Conservation (phyloP, 23 tunicate species). For the Ciona savignyi region DNA sequence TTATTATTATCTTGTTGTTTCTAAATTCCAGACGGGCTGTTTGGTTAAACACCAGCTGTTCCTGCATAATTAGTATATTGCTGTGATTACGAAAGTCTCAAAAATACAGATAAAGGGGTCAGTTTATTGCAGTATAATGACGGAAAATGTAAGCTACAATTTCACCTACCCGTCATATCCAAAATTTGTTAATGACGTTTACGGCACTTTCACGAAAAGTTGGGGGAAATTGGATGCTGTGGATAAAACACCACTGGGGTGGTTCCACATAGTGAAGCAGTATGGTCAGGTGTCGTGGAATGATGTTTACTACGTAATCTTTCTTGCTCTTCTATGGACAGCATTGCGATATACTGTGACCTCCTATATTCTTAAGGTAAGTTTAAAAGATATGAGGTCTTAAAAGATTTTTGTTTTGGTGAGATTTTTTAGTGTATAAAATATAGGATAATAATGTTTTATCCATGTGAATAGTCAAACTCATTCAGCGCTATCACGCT, state of each 20-base stretch:
- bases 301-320: conserved; percentile 15
- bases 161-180: conserved; percentile 24
- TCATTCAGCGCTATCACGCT: neutral
- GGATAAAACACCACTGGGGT: conserved; percentile 19
- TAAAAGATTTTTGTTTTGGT: neutral
- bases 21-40: no score
- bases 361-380: conserved; percentile 30
- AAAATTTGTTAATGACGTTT: conserved; percentile 26
- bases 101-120: no score
- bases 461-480: neutral
- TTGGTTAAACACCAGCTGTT: no score
- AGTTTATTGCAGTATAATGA: no score
- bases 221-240: conserved; percentile 22
- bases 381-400: neutral
- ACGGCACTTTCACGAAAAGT: conserved; percentile 1
- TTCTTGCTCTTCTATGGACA: conserved; percentile 49
- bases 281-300: conserved; percentile 16
- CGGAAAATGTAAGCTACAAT: neutral
- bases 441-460: no score
- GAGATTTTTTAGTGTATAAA: neutral
- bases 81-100: no score
- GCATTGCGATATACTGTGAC: conserved; percentile 8
- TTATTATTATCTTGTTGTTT: no score
- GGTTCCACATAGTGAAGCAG: conserved; percentile 9
- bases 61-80: no score